Conservation (phyloP, 2,113 vertebrate genomes). For the Hemicordylus capensis region DNA sequence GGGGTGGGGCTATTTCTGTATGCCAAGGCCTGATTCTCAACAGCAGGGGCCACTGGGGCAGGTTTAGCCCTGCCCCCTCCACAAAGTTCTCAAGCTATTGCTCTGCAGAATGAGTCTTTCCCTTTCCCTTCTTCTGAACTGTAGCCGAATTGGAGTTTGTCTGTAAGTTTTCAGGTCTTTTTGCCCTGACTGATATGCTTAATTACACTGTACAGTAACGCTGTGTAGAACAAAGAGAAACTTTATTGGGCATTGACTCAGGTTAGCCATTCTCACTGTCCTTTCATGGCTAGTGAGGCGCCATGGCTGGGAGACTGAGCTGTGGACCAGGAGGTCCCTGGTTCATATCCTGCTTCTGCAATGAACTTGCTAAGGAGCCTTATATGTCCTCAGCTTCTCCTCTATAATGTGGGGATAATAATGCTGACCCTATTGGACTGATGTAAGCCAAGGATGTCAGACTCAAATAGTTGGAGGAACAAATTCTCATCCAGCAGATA, state of each 20-base stretch:
- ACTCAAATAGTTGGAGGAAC: not conserved
- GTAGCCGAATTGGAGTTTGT: not conserved
- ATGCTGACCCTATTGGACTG: not conserved
- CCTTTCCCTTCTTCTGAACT: no score
- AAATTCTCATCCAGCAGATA: not conserved
- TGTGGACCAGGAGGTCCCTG: not conserved
- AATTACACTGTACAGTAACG: not conserved
- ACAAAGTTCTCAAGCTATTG: not conserved
- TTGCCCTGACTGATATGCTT: not conserved
- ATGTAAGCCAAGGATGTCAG: not conserved
- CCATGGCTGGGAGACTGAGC: not conserved
- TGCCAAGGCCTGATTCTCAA: not conserved
- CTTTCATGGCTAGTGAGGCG: no score
- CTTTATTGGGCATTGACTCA: not conserved
- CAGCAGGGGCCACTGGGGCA: no score
- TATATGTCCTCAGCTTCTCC: not conserved
- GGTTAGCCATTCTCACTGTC: not conserved
- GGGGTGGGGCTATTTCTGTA: not conserved
- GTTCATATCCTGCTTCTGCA: not conserved
- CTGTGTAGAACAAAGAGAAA: not conserved
- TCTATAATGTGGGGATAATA: not conserved
- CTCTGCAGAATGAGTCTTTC: not conserved
- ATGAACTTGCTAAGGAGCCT: not conserved
- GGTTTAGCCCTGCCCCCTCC: not conserved
- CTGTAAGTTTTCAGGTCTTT: not conserved